Evolutionary conservation across 2,797 vertebrate species (phyloP).

Genomic region (Distichodus sexfasciatus): DNA sequence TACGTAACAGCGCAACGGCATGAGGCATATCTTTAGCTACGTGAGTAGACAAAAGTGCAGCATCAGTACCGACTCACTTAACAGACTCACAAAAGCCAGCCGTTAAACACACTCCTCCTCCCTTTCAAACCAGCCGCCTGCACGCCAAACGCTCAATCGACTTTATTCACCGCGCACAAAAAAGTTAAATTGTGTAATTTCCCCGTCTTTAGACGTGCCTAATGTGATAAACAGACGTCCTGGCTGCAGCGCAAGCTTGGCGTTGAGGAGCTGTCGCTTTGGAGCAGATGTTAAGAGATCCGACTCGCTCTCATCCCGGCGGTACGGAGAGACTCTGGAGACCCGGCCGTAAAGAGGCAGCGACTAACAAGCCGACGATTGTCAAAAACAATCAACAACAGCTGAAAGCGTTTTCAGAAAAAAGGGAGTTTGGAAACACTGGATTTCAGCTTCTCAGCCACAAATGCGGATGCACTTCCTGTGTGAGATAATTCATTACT

Average conservation of each 20-base stretch:
- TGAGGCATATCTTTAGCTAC: too few relatives aligned
- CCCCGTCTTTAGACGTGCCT: not conserved
- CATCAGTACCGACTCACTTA: not conserved
- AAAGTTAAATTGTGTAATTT: not conserved
- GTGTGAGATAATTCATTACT: too few relatives aligned
- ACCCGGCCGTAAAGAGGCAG: not conserved
- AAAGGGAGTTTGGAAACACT: slow-evolving; percentile 33
- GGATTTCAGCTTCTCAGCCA: too few relatives aligned
- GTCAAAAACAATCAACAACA: not conserved
- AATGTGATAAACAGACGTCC: slow-evolving; percentile 32
- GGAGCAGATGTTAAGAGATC: slow-evolving; percentile 46
- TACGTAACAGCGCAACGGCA: too few relatives aligned
- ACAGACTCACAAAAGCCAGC: not conserved
- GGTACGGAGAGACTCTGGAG: slow-evolving; percentile 6
- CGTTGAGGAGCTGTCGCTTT: slow-evolving; percentile 20
- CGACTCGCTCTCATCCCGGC: not conserved
- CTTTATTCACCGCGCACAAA: not conserved
- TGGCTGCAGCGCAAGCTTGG: slow-evolving; percentile 13
- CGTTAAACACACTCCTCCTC: not conserved
- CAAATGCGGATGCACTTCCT: too few relatives aligned
- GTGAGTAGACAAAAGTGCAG: too few relatives aligned
- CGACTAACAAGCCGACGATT: not conserved
- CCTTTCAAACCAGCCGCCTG: not conserved
- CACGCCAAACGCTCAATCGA: not conserved
- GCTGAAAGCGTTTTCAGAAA: slow-evolving; percentile 11